phyloP scores from a whole-genome alignment of 2,888 invertebrate species.

The Ischnus inquisitorius region DNA sequence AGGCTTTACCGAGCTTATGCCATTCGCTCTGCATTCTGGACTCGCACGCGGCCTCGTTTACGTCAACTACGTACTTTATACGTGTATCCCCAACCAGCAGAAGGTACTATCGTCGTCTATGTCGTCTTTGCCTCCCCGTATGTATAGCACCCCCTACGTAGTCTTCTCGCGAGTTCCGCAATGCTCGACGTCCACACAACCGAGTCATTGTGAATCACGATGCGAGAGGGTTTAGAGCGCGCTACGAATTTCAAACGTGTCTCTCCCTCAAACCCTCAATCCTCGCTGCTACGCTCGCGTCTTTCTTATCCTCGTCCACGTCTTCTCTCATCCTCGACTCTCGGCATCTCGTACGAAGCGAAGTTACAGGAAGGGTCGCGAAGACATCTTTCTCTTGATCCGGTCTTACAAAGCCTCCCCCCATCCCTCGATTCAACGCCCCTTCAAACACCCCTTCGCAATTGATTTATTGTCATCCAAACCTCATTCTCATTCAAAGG shows the following conservation, averaged over 20 bases:
- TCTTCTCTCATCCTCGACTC: conserved; percentile 22
- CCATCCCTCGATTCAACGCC: conserved; percentile 18
- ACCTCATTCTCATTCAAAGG: conserved; percentile 30
- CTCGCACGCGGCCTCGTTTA: conserved; percentile 58
- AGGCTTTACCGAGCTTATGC: not conserved
- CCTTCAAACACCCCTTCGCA: conserved; percentile 22
- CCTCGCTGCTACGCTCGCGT: conserved; percentile 17
- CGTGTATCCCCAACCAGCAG: conserved; percentile 29
- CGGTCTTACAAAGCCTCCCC: conserved; percentile 21
- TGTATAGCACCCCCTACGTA: conserved; percentile 41
- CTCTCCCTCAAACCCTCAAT: conserved; percentile 26
- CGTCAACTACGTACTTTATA: conserved; percentile 60
- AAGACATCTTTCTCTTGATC: conserved; percentile 17
- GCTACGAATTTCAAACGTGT: conserved; percentile 75
- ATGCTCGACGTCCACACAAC: conserved; percentile 57
- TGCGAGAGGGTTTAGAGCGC: conserved; percentile 63
- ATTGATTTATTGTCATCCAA: conserved; percentile 64
- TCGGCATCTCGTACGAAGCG: conserved; percentile 16
- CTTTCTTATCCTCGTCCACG: conserved; percentile 29
- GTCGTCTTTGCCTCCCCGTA: conserved; percentile 33
- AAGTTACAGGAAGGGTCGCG: conserved; percentile 31
- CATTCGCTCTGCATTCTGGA: conserved; percentile 62
- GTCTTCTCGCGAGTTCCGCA: conserved; percentile 52
- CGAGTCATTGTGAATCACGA: conserved; percentile 74
- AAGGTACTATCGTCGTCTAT: conserved; percentile 46